These are phyloP conservation scores for Neolamprologus longior DNA, from an alignment of 2,113 vertebrate species.

Conservation along the genomic window DNA sequence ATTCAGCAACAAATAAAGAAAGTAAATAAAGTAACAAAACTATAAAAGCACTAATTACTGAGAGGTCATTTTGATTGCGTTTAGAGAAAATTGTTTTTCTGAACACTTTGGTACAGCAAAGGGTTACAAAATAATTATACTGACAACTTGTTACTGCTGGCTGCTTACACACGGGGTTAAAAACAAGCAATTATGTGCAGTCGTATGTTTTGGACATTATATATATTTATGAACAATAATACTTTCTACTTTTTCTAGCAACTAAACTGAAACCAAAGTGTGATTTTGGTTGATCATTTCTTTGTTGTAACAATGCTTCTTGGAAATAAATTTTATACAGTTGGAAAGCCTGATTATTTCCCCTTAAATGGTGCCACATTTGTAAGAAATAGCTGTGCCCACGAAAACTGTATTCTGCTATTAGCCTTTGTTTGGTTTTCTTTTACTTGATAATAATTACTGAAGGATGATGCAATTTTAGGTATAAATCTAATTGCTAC, in stretches of 20 bases:
- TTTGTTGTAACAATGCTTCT: background rate
- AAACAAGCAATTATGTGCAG: background rate
- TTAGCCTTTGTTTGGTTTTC: background rate
- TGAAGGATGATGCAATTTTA: background rate
- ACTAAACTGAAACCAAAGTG: background rate
- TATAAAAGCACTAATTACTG: background rate
- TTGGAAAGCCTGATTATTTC: background rate
- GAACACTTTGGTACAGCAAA: background rate
- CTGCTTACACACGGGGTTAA: background rate
- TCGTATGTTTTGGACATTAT: background rate
- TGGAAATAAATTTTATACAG: background rate
- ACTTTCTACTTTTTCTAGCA: background rate
- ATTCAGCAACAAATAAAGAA: background rate
- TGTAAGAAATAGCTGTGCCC: background rate
- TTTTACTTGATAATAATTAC: background rate
- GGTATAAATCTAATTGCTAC: background rate
- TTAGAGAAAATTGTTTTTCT: background rate
- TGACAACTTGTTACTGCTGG: background rate
- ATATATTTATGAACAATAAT: background rate
- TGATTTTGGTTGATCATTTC: background rate
- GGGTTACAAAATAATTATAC: background rate
- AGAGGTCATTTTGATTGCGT: background rate
- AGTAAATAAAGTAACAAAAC: background rate
- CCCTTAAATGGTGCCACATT: background rate
- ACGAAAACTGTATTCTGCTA: accelerated